Base-by-base conservation (phyloP, 2,888 invertebrate species). In the Sturmia bella region DNA sequence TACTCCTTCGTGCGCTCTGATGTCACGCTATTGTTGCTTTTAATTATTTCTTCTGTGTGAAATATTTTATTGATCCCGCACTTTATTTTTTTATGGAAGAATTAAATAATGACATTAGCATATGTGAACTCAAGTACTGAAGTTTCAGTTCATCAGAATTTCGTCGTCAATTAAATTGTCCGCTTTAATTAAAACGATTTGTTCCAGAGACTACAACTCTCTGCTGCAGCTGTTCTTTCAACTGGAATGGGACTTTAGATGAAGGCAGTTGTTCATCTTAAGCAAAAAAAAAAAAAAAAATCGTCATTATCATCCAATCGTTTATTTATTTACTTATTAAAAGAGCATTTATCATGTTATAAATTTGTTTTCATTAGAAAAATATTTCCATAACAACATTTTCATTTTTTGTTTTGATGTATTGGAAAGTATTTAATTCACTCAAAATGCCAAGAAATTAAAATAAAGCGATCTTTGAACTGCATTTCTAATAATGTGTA, bases 391-490 rank as follows among this genome's bases (percentile, higher is more conserved):
- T 15, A 48, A 64, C n/a, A 50, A 64, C 37, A 64, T 64, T 64
- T 50, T 48, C 17, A 39, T 43, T 27, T 9, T 43, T 61, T 24
- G 37, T 56, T 48, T 48, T 19, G 17, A 1, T 15, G 19, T 17
- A 37, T 11, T 37, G 5, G 19, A 37, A 56, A 37, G 56, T 39
- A 57, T 21, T n/a, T 37, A 32, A 17, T 9, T n/a, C 27, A 32
- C 13, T 12, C 2, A 11, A 32, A 39, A 4, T n/a, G 15, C 15
- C 24, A 45, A n/a, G 24, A 61, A 45, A 41, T 27, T 45, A 45
- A n/a, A 61, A 45, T 17, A 63, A 63, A 63, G 13, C 32, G 48
- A 48, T 63, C 63, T 63, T 48, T 63, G 63, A 48, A 48, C 45
- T 27, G 48, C 32, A 48, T 48, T 48, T 15, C 43, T 63, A 63